Base-by-base conservation (phyloP, 1,140 invertebrate genomes). In the Drosophila subobscura region DNA sequence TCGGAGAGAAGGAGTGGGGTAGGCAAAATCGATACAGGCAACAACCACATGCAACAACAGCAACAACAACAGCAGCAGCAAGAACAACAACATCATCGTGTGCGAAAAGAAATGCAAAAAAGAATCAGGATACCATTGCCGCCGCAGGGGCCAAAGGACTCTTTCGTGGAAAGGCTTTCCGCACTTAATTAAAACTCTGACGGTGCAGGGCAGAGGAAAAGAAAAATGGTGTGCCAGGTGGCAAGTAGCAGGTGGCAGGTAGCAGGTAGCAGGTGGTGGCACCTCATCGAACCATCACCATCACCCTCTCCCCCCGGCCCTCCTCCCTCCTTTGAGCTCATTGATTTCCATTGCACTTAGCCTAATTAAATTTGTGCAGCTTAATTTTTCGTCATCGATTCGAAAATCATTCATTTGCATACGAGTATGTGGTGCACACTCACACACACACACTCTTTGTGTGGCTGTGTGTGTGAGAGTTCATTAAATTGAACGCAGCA, bases 331-430 rank as follows among this genome's bases (percentile, higher is more conserved):
- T 12, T 37, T 4, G 33, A 41, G 14, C 41, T 70, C 56, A 77
- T 85, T 85, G 77, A 86, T 73, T 86, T 75, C 52, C 58, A 47
- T 44, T 61, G 77, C 80, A 86, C 80, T 85, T 74, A 86, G 77
- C 41, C 79, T 85, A 85, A 85, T 85, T 86, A 85, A 86, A 80
- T 86, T 85, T 52, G 54, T 79, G 50, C 53, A 49, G 60, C 40
- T 49, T 42, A 54, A 56, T 77, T 50, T 50, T 64, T 65, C 41
- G 57, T 70, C 52, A 74, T 75, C 61, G 71, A 74, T 72, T 63
- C 25, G 41, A 54, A 41, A n/a, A 8, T 20, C 41, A 8, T 22
- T 22, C 37, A 46, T 50, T 52, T 52, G 50, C 50, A 60, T 51
- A 42, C 12, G 33, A 12, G 33, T 12, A 3, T 29, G 27, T 6